A percentile compares a stretch with the other conserved stretches of the same genome.
Conservation (phyloP, 1,140 invertebrate species). For the Theocolax elegans region DNA sequence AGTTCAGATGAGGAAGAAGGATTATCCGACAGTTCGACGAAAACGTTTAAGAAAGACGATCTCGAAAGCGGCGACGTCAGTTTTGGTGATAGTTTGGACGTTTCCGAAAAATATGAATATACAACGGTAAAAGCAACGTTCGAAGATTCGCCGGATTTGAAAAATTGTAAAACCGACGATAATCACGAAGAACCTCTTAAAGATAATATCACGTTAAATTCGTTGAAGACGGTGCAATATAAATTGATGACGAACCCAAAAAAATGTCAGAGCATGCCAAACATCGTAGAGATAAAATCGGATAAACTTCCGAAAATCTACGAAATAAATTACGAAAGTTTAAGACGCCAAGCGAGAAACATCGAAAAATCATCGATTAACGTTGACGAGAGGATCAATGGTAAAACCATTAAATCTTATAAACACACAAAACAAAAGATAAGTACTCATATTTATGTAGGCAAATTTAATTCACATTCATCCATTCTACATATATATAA, state of each 20-base stretch:
- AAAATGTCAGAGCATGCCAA: constrained; percentile 24
- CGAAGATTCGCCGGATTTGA: too few species aligned
- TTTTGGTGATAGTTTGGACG: constrained; percentile 2
- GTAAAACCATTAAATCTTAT: not conserved
- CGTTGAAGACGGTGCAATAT: not conserved
- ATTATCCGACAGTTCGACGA: not conserved
- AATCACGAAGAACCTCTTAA: too few species aligned
- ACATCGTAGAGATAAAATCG: not conserved
- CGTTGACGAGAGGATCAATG: not conserved
- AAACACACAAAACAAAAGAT: too few species aligned
- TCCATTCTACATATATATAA: too few species aligned
- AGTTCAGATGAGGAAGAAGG: constrained; percentile 4
- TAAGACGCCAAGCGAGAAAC: not conserved
- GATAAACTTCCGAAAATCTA: not conserved
- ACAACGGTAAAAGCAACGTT: too few species aligned
- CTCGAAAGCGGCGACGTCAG: not conserved
- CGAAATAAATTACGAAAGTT: not conserved
- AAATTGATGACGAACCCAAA: not conserved
- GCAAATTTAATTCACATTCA: too few species aligned
- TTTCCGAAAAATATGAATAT: too few species aligned
- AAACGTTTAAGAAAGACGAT: constrained; percentile 22
- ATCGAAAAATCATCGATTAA: not conserved
- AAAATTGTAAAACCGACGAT: not conserved
- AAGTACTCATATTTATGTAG: too few species aligned
- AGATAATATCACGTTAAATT: not conserved